Percentiles rank a stretch among this genome's conserved stretches.
phyloP scores from a whole-genome alignment of 2,113 vertebrate species.

The Chlorodrepanis virens region DNA sequence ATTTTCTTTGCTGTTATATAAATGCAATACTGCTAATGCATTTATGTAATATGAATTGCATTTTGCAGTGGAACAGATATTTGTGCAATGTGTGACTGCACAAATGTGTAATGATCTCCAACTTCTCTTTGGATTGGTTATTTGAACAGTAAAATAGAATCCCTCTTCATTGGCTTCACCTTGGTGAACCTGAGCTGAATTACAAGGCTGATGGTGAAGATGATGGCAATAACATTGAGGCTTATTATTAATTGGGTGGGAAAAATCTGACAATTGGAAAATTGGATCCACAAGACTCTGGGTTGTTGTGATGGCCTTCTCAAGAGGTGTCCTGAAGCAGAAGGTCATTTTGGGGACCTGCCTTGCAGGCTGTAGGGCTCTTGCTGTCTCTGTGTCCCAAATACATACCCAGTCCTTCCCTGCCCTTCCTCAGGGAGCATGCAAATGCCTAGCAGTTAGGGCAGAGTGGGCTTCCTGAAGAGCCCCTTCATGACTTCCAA shows the following conservation, averaged over 20 bases:
- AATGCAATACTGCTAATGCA: neutral
- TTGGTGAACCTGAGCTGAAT: neutral
- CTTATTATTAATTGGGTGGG: neutral
- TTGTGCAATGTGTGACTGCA: neutral
- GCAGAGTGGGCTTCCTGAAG: neutral
- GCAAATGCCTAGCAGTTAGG: neutral
- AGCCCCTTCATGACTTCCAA: fast-evolving
- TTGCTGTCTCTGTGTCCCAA: neutral
- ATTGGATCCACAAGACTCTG: neutral
- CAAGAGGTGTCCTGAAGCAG: neutral
- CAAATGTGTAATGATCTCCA: neutral
- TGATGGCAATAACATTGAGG: neutral
- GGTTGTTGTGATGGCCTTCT: neutral
- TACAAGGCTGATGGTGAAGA: neutral
- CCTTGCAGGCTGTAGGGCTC: neutral
- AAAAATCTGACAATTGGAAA: neutral
- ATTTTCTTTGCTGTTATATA: neutral
- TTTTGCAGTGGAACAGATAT: neutral
- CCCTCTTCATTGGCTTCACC: neutral
- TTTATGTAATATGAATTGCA: neutral
- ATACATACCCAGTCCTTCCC: fast-evolving
- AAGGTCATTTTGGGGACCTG: neutral
- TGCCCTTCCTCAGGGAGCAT: neutral
- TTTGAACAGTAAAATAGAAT: neutral
- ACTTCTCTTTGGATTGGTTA: neutral